A percentile compares a stretch with the other conserved stretches of the same genome.
Conservation (phyloP, 2,113 vertebrate genomes). For the Zeus faber region DNA sequence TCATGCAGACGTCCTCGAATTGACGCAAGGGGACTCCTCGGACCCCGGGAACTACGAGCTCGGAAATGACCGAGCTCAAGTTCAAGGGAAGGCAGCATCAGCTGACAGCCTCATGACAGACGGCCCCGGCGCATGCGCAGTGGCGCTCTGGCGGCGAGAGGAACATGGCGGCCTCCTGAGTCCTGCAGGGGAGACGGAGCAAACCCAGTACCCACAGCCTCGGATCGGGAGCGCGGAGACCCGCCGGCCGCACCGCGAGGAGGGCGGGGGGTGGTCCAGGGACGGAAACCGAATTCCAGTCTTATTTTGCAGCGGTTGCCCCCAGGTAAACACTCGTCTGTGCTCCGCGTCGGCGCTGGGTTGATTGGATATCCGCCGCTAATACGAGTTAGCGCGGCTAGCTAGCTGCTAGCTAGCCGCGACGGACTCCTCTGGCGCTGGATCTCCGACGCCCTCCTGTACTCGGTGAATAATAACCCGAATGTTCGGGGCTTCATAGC, state of each 20-base stretch:
- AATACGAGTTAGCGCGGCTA: constrained; percentile 21
- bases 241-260: constrained; percentile 49
- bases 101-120: constrained; percentile 78
- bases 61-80: no score
- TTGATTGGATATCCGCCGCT: constrained; percentile 47
- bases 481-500: no score
- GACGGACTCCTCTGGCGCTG: constrained; percentile 6
- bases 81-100: no score
- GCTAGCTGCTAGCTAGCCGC: constrained; percentile 34
- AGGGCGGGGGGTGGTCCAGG: constrained; percentile 69
- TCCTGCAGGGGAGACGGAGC: constrained; percentile 53
- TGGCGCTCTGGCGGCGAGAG: constrained; percentile 41
- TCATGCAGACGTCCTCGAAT: no score
- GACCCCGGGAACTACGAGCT: no score
- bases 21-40: no score
- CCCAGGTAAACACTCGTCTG: constrained; percentile 65
- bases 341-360: constrained; percentile 38
- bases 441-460: constrained; percentile 32
- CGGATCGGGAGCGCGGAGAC: constrained; percentile 53
- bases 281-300: constrained; percentile 49
- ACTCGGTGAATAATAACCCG: no score
- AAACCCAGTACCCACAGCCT: constrained; percentile 58
- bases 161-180: constrained; percentile 81
- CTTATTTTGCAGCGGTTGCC: constrained; percentile 38
- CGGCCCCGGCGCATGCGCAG: constrained; percentile 62